Base-by-base conservation (phyloP, 2,797 vertebrate genomes). In the Helarctos malayanus region DNA sequence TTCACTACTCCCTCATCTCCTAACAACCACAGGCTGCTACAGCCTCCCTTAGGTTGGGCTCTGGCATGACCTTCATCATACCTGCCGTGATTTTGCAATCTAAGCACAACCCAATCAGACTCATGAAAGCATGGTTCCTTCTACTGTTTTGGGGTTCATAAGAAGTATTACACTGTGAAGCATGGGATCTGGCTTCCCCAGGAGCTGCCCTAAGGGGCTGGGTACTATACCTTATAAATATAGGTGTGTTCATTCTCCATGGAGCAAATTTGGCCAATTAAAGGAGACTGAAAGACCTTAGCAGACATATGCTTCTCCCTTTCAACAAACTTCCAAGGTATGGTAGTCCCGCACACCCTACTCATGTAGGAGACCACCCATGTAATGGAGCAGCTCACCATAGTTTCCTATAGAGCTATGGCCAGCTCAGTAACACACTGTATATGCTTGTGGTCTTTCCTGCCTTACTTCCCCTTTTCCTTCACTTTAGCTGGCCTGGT, bases 401-500 rank as follows among this genome's bases (percentile, higher is more conserved):
- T 14, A 11, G 2, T 35, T 52, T 65, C 45, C 35, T 10, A 12
- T 29, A 27, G 80, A 83, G n/a, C 27, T 3, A 0, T 57, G 25
- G 41, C 29, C 0, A 7, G 35, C 75, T 91, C 78, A 18, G 52
- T 7, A 41, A 32, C 13, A 29, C 7, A 41, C 32, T 3, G 0
- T 12, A 38, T 14, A 19, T 1, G 4, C 7, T 27, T 19, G 7
- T 7, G 32, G 47, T 73, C 16, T 56, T 29, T 75, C n/a, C 52
- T 3, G 19, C 15, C 69, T 90, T 16, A 5, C 3, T 59, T 21
- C 21, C 16, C 21, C 52, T 49, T 14, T 56, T 82, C 47, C 29
- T 92, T 92, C 87, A 15, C 63, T 45, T 47, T 23, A 71, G 19
- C 76, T 82, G 7, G 10, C 23, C 52, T 96, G 65, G 32, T 21